Evolutionary conservation across 1,140 invertebrate genomes (phyloP).

Genomic region (Ceratitis capitata): DNA sequence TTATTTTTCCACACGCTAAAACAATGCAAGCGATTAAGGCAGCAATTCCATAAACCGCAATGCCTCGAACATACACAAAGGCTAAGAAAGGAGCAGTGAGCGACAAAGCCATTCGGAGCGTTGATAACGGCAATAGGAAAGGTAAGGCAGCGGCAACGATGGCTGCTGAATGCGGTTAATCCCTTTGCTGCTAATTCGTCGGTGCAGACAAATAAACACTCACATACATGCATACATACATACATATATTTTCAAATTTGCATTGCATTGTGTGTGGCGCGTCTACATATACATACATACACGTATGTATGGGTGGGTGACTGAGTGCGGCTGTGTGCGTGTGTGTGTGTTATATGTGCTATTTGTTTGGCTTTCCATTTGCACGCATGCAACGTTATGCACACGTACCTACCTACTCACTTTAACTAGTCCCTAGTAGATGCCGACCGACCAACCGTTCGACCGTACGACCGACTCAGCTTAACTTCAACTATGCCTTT

Average conservation of each 20-base stretch:
- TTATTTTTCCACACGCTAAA: slow-evolving; percentile 38
- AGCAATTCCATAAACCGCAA: slow-evolving; percentile 52
- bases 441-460: neutral
- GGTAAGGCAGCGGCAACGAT: too few relatives aligned
- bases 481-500: slow-evolving; percentile 9
- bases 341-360: neutral
- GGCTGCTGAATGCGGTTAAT: slow-evolving; percentile 59
- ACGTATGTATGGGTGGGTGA: too few relatives aligned
- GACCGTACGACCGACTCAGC: neutral
- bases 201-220: too few relatives aligned
- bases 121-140: neutral
- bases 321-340: neutral
- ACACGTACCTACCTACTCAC: neutral
- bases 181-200: slow-evolving; percentile 52
- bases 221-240: too few relatives aligned
- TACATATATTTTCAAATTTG: too few relatives aligned
- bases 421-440: neutral
- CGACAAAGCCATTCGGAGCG: slow-evolving; percentile 36
- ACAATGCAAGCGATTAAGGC: slow-evolving; percentile 52
- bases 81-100: slow-evolving; percentile 3
- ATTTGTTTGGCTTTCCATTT: slow-evolving; percentile 16
- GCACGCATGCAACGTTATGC: slow-evolving; percentile 24
- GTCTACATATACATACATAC: too few relatives aligned
- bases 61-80: slow-evolving; percentile 24
- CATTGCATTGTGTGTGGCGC: slow-evolving; percentile 22